Conservation (phyloP, 37 sponge, comb jelly and placozoan genomes). For the Eunapius fragilis region DNA sequence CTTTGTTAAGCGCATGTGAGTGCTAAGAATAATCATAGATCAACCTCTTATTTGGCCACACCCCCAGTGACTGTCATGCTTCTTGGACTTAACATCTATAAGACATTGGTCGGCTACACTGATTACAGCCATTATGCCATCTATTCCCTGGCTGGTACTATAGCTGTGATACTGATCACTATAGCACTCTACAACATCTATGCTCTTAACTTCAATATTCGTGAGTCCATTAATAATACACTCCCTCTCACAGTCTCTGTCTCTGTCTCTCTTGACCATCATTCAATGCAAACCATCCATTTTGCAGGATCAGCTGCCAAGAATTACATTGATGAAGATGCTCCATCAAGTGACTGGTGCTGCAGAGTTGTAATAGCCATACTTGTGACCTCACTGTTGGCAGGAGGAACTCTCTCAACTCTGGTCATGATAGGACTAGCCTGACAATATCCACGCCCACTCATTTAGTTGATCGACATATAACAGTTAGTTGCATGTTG, state of each 20-base stretch:
- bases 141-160: conserved; percentile 27
- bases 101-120: neutral
- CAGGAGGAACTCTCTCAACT: neutral
- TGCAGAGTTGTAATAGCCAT: neutral
- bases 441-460: neutral
- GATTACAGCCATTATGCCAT: conserved; percentile 27
- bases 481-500: neutral
- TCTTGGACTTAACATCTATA: neutral
- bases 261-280: too few species aligned
- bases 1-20: conserved; percentile 18
- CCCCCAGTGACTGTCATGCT: neutral
- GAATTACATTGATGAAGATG: neutral
- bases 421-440: neutral
- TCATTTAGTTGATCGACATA: neutral
- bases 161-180: conserved; percentile 3
- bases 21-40: neutral
- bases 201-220: neutral
- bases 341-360: neutral
- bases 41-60: neutral
- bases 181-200: neutral
- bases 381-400: neutral
- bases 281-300: neutral
- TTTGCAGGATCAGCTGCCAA: neutral
- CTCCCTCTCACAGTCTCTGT: too few species aligned
- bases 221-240: neutral